Evolutionary conservation across 1,140 invertebrate species (phyloP), one percentile per base, ranked within the genome.

Genomic region (Drosophila pectinifera): DNA sequence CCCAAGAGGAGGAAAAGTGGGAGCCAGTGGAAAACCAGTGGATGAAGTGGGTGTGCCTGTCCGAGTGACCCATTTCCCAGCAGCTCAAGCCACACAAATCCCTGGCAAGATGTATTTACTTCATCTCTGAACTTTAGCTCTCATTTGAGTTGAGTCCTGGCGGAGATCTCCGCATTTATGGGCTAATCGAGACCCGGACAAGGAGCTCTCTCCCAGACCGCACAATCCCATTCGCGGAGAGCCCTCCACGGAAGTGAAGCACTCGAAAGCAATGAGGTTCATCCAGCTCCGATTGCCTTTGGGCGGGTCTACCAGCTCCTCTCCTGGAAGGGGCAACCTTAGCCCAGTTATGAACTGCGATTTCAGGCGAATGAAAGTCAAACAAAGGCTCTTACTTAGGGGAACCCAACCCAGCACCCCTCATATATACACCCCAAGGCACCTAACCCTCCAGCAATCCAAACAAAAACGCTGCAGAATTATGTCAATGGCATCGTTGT

Each of bases 401-500:
- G 16, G 16, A 16, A 16, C 3, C 22, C 22, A 22, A 22, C 1
- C 22, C n/a, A n/a, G n/a, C n/a, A 3, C 28, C 13, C 11, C 11
- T 11, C 26, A 2, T 3, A 0, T 13, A 28, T 5, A 14, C 3
- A 28, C 43, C 43, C 43, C 8, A 1, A 31, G 20, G 26, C 46
- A 11, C 7, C 26, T 48, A 18, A 24, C n/a, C 48, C 31, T 16
- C 22, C 22, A 10, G 64, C 67, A 72, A 54, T 53, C 53, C 79
- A 82, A 83, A 82, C 74, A 78, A 82, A 83, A 75, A 59, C 63
- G 38, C 24, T 51, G 69, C 74, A 61, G 59, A 82, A 82, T 82
- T 82, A 82, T 82, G 74, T 82, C 80, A 82, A 78, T 74, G 80
- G 63, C 73, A 65, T 74, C 73, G 78, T 58, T 80, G 77, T 79